Conservation (phyloP, 1,140 invertebrate species). For the Philotrypesis tridentata region DNA sequence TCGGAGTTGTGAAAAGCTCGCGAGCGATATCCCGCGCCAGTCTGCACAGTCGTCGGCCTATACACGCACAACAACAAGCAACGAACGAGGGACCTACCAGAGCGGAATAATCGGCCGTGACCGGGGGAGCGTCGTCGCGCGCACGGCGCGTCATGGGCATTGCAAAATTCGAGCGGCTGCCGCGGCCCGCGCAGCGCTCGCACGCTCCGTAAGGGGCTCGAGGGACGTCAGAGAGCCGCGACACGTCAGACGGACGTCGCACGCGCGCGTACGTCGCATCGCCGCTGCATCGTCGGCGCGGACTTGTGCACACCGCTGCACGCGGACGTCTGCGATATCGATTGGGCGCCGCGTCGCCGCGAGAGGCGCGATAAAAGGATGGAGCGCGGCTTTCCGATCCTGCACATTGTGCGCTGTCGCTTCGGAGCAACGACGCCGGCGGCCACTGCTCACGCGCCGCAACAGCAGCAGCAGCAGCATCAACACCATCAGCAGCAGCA, state of each 20-base stretch:
- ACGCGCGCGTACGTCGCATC: too few relatives aligned
- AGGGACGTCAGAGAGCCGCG: too few relatives aligned
- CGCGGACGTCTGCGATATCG: too few relatives aligned
- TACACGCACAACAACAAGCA: neutral
- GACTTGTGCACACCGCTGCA: too few relatives aligned
- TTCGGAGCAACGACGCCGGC: slow-evolving; percentile 53
- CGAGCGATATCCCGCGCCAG: too few relatives aligned
- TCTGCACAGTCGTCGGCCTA: neutral
- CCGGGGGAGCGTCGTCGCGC: too few relatives aligned
- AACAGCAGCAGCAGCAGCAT: slow-evolving; percentile 28
- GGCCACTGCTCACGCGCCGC: too few relatives aligned
- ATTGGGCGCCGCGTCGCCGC: slow-evolving; percentile 16
- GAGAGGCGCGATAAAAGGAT: slow-evolving; percentile 57
- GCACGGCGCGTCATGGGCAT: too few relatives aligned
- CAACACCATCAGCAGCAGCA: slow-evolving; percentile 40
- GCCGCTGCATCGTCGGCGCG: neutral
- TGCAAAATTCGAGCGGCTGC: too few relatives aligned
- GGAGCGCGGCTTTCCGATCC: slow-evolving; percentile 68
- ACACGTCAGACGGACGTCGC: neutral
- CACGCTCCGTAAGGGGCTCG: too few relatives aligned
- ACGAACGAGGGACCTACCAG: neutral
- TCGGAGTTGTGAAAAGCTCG: too few relatives aligned
- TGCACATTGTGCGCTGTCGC: slow-evolving; percentile 70
- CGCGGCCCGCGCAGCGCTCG: too few relatives aligned
- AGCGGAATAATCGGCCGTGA: neutral